Base-by-base conservation (phyloP, 2,113 vertebrate species). In the Odocoileus hemionus region DNA sequence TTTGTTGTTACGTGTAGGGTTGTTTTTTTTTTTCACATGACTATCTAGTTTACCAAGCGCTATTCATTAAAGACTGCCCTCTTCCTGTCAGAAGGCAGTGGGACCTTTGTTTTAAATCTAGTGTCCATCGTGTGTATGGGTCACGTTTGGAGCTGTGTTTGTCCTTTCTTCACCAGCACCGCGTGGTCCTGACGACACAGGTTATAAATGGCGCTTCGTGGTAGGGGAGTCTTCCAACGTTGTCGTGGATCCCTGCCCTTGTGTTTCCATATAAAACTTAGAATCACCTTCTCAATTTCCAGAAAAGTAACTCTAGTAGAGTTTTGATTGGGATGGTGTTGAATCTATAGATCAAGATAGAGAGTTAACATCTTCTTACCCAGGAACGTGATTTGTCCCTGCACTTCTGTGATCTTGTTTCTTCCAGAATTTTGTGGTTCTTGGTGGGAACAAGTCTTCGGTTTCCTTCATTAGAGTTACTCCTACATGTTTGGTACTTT, bases 151-250 rank as follows among this genome's bases (percentile, higher is more conserved):
- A 11, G 25, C 28, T 21, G 30, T 47, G 8, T 33, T 23, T 74
- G 82, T 67, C 58, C 14, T 1, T 25, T n/a, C 91, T 30, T 95
- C 54, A n/a, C 74, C 7, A 1, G 2, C 45, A 12, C 6, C 1
- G 0, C 5, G 0, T 17, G 58, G 12, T 33, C 50, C 57, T 43
- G 3, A 16, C 4, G 28, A 15, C 0, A 3, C 30, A 13, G 11
- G 10, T 16, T 16, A 1, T 13, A 30, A 25, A 16, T 26, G 7
- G 21, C 5, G 8, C 0, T 9, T 2, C 7, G 21, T 25, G n/a
- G 2, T 23, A 30, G 14, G 25, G 0, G 30, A 47, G 30, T 50
- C 9, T 43, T 47, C 57, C 9, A 67, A 0, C 8, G 2, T 33
- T 10, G 19, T 50, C 43, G 25, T 54, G 47, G 21, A 57, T n/a